A percentile compares a stretch with the other conserved stretches of the same genome.
Evolutionary conservation across 2,888 invertebrate species (phyloP).

Genomic region (Nemotelus nigrinus): DNA sequence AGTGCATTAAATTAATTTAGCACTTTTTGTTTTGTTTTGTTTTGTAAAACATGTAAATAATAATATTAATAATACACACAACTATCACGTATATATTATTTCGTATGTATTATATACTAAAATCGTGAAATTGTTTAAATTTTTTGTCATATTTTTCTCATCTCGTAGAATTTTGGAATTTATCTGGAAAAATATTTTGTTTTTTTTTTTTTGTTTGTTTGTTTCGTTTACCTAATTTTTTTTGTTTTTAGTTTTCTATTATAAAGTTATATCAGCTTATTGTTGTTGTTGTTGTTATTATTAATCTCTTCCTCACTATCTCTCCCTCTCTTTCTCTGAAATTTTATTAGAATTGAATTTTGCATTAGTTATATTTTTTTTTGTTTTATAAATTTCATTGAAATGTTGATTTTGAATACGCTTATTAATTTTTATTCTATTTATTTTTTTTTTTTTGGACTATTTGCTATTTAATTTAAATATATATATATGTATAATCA

Average conservation of each 20-base stretch:
- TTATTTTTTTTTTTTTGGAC: background rate
- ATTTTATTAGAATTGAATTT: too few species aligned
- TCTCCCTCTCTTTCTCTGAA: background rate
- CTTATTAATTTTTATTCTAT: background rate
- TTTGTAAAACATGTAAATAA: too few species aligned
- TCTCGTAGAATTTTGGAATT: constrained; percentile 14
- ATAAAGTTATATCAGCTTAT: background rate
- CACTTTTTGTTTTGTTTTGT: constrained; percentile 1
- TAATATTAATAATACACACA: constrained; percentile 4
- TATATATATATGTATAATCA: constrained; percentile 30
- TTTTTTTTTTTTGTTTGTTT: constrained; percentile 11
- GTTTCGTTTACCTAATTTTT: constrained; percentile 12
- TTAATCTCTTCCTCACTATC: background rate
- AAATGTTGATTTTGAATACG: too few species aligned
- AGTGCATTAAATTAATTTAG: constrained; percentile 30
- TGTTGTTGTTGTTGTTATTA: background rate
- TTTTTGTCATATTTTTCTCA: background rate
- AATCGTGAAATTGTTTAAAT: constrained; percentile 6
- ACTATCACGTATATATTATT: constrained; percentile 3
- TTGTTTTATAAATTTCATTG: too few species aligned
- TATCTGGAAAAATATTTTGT: constrained; percentile 30
- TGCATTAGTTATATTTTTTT: too few species aligned
- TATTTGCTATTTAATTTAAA: background rate
- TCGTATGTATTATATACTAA: background rate
- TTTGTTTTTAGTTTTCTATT: constrained; percentile 1